Conservation (phyloP, 2,113 vertebrate genomes). For the Rhinolophus ferrumequinum region DNA sequence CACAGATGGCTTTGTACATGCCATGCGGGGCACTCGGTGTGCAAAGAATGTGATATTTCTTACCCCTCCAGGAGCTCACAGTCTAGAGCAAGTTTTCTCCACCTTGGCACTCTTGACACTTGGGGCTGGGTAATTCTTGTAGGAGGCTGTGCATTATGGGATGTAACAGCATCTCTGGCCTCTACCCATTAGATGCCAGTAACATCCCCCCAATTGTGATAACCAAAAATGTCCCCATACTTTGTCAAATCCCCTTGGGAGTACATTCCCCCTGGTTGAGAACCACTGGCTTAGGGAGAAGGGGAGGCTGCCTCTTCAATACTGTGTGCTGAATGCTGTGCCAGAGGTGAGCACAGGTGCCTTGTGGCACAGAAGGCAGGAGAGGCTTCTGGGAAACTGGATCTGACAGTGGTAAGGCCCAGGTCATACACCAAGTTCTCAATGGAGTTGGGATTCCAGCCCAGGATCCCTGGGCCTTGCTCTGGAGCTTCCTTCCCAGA, state of each 20-base stretch:
- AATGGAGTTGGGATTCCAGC: neutral
- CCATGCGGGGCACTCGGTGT: neutral
- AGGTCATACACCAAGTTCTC: neutral
- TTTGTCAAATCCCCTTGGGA: neutral
- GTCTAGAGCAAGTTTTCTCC: neutral
- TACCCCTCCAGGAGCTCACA: neutral
- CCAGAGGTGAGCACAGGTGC: neutral
- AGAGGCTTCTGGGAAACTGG: neutral
- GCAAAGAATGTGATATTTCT: neutral
- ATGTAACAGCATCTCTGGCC: neutral
- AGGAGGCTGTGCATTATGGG: neutral
- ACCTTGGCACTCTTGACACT: neutral
- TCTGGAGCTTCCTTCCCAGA: neutral
- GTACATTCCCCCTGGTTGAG: neutral
- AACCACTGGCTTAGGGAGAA: neutral
- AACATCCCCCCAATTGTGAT: neutral
- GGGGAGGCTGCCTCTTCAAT: neutral
- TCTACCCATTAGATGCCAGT: neutral
- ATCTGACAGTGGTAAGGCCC: neutral
- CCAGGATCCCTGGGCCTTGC: neutral
- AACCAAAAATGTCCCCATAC: neutral
- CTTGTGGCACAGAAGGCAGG: neutral
- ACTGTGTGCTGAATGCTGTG: neutral
- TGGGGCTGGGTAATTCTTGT: neutral
- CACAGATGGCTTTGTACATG: neutral